A percentile compares a stretch with the other conserved stretches of the same genome.
These are phyloP conservation scores for Acanthoscelides obtectus DNA, from an alignment of 2,888 invertebrate genomes.

Conservation along the genomic window DNA sequence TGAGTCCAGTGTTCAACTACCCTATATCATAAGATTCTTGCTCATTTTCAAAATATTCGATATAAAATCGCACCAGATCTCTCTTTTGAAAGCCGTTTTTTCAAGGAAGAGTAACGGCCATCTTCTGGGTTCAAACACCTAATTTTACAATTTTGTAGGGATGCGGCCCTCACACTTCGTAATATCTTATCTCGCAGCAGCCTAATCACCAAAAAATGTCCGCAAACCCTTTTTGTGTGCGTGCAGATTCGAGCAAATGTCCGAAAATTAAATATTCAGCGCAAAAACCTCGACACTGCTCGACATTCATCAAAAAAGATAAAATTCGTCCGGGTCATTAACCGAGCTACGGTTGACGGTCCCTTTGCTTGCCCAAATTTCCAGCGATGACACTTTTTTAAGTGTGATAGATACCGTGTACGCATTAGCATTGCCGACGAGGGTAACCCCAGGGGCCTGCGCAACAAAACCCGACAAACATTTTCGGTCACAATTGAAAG, in stretches of 20 bases:
- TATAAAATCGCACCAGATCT: no score
- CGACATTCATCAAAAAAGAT: background rate
- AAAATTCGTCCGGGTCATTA: background rate
- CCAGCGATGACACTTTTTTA: background rate
- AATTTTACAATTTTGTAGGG: no score
- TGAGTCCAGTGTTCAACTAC: no score
- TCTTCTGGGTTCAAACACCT: no score
- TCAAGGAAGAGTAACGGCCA: no score
- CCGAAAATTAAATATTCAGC: background rate
- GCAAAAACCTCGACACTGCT: background rate
- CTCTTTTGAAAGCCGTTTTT: no score
- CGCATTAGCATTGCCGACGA: background rate
- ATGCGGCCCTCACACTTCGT: no score
- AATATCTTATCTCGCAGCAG: no score
- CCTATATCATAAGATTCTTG: no score
- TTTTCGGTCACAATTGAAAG: no score
- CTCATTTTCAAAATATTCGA: no score
- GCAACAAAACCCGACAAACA: no score
- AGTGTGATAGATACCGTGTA: background rate
- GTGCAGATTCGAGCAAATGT: background rate
- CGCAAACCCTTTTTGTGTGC: background rate
- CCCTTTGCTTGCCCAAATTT: background rate
- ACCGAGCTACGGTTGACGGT: background rate
- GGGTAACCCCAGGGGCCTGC: background rate
- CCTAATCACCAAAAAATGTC: background rate